These are phyloP conservation scores for Stichopus horrens DNA, from an alignment of 53 echinoderm and acorn worm genomes.

Conservation along the genomic window DNA sequence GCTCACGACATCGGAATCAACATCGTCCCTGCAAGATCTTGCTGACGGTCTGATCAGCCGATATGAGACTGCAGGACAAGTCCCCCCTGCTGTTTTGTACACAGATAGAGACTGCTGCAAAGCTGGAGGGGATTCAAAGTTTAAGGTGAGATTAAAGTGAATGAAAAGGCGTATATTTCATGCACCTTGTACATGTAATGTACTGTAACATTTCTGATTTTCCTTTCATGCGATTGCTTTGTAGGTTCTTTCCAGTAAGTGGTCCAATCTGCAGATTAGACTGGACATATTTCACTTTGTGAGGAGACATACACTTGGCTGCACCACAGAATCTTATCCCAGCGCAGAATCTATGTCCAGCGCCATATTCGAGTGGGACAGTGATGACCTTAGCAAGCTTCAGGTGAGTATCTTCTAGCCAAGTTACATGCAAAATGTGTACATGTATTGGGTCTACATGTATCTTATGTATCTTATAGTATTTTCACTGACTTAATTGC, in stretches of 20 bases:
- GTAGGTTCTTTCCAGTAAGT: conserved; percentile 47
- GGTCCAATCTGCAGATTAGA: conserved; percentile 54
- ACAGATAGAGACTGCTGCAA: conserved; percentile 71
- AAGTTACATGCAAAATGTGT: too few relatives aligned
- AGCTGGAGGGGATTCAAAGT: conserved; percentile 29
- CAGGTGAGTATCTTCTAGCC: not conserved
- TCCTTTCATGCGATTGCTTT: not conserved
- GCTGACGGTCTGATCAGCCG: conserved; percentile 54
- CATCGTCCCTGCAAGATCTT: conserved; percentile 36
- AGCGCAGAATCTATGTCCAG: conserved; percentile 63
- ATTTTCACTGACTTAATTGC: too few relatives aligned
- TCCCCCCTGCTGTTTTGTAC: conserved; percentile 59
- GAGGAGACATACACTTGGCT: conserved; percentile 54
- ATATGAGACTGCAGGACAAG: conserved; percentile 46
- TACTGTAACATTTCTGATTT: not conserved
- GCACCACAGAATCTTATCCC: conserved; percentile 56
- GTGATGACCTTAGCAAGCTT: conserved; percentile 28
- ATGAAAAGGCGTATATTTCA: not conserved
- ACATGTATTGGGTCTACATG: too few relatives aligned
- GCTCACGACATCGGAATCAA: conserved; percentile 58
- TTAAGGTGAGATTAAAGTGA: not conserved
- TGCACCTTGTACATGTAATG: not conserved
- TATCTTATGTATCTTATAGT: too few relatives aligned
- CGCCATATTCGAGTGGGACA: conserved; percentile 59
- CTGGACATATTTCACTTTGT: conserved; percentile 80